Evolutionary conservation across 2,888 invertebrate genomes (phyloP).

Genomic region (Heliconius aoede): DNA sequence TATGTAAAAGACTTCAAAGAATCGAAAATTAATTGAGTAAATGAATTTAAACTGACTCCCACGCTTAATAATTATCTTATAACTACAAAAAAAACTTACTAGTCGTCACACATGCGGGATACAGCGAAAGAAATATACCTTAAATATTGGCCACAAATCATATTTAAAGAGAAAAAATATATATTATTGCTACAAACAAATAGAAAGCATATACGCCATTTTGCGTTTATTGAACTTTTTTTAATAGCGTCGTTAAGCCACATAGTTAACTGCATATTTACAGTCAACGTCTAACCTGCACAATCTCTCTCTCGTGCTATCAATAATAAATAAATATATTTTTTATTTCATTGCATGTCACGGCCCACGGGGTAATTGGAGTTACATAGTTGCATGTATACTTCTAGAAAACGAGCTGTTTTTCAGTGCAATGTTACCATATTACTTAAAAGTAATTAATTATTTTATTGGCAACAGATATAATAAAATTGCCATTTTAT

Average conservation of each 20-base stretch:
- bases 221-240: conserved; percentile 40
- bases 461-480: background rate
- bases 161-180: background rate
- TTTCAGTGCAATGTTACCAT: conserved; percentile 7
- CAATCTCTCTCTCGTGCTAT: conserved; percentile 49
- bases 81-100: too few relatives aligned
- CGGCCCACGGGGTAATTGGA: background rate
- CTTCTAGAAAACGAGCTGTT: background rate
- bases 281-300: conserved; percentile 45
- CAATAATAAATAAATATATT: background rate
- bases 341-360: conserved; percentile 24
- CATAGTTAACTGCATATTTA: conserved; percentile 44
- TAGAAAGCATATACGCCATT: background rate
- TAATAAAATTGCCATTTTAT: background rate
- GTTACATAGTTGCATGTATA: conserved; percentile 3
- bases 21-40: too few relatives aligned
- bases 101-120: too few relatives aligned
- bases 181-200: background rate
- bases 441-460: background rate
- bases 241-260: conserved; percentile 34
- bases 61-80: too few relatives aligned
- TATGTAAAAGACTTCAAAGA: too few relatives aligned
- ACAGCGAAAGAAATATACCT: too few relatives aligned
- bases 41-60: too few relatives aligned
- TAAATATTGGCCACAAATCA: background rate